Base-by-base conservation (phyloP, 2,888 invertebrate species). In the Tachina fera region DNA sequence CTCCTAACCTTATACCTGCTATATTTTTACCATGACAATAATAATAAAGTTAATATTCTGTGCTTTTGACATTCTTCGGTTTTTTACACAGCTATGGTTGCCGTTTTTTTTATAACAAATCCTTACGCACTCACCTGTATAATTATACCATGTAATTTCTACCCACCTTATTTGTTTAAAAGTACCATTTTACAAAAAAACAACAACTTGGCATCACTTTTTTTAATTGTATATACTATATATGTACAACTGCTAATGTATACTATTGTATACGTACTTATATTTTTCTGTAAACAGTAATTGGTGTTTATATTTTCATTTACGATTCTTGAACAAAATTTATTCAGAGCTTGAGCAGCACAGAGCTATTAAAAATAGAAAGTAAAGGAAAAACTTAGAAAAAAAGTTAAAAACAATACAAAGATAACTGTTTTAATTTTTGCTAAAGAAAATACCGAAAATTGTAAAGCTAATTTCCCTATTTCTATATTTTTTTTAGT, bases 241-340 rank as follows among this genome's bases (percentile, higher is more conserved):
- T 61, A 49, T 65, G 39, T 61, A 71, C 60, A 22, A 31, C 31
- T 31, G 31, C 31, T 31, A n/a, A 49, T 49, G 49, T 14, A 49
- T 49, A 49, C 31, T 31, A 31, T 31, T 49, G 16, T 9, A 39
- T 60, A n/a, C n/a, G 11, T 49, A 67, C 13, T 19, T 49, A 31
- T 5, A 67, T 67, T 60, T 51, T 68, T 45, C 60, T 22, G 51
- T 65, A 65, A 72, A 65, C 71, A 65, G 41, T 65, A 49, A 47
- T 74, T 80, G 56, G 49, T 74, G 65, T 74, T 74, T 80, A 72
- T 63, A 58, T 47, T 67, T 67, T 74, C 60, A 67, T 60, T 41
- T 49, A 13, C 41, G 6, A 67, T 43, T 70, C 9, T 53, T n/a
- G 39, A 43, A 63, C 45, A 77, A 77, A 65, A 13, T 53, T 77